These are phyloP conservation scores for Jordanella pulchra DNA, from an alignment of 2,797 vertebrate genomes.

Conservation along the genomic window DNA sequence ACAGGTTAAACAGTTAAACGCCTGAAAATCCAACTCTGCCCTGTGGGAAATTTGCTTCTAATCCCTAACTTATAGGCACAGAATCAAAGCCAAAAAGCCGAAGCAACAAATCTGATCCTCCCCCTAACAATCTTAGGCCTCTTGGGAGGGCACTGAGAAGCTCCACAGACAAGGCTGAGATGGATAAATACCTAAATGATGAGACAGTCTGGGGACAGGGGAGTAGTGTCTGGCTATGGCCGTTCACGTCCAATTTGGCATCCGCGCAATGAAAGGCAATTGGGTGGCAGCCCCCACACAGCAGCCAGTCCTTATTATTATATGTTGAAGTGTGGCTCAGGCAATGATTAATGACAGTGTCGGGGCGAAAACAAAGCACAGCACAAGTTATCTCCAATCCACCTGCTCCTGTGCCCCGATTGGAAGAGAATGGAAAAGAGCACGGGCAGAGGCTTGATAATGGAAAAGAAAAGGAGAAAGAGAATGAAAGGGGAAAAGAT, in stretches of 20 bases:
- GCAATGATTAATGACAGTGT: conserved; percentile 99
- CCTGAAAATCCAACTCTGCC: conserved; percentile 98
- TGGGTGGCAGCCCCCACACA: conserved; percentile 92
- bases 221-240: conserved; percentile 94
- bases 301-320: conserved; percentile 99
- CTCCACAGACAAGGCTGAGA: conserved; percentile 91
- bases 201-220: conserved; percentile 97
- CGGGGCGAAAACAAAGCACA: conserved; percentile 97
- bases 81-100: conserved; percentile 99
- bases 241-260: conserved; percentile 99
- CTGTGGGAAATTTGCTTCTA: conserved; percentile 99
- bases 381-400: conserved; percentile 99
- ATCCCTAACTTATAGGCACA: conserved; percentile 99
- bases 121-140: conserved; percentile 92
- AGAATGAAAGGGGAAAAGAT: conserved; percentile 50
- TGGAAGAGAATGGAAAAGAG: conserved; percentile 89
- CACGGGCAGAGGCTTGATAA: conserved; percentile 85
- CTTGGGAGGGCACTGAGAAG: conserved; percentile 92
- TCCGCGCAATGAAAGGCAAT: conserved; percentile 97
- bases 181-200: conserved; percentile 99
- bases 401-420: conserved; percentile 94
- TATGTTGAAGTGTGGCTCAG: conserved; percentile 98
- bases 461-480: conserved; percentile 61
- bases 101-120: conserved; percentile 99
- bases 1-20: conserved; percentile 99